Percentiles rank a stretch among this genome's conserved stretches.
Conservation (phyloP, 2,797 vertebrate species). For the Chromis chromis region DNA sequence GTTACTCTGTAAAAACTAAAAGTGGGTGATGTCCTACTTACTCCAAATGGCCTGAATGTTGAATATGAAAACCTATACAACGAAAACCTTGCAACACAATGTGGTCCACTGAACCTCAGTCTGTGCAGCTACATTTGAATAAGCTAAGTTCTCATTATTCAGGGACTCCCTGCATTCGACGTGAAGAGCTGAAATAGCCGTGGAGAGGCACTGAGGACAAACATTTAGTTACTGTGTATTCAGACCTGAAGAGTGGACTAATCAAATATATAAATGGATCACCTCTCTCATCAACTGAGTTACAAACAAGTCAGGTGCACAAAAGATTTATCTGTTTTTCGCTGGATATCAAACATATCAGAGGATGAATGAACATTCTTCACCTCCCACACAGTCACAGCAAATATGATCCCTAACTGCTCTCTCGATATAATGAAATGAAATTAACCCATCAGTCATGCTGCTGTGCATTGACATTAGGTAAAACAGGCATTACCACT, state of each 20-base stretch:
- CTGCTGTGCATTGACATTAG: slow-evolving; percentile 20
- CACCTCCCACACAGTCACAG: slow-evolving; percentile 30
- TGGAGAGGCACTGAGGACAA: slow-evolving; percentile 3
- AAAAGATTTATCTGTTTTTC: not conserved
- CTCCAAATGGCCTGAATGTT: too few relatives aligned
- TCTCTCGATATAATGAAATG: slow-evolving; percentile 41
- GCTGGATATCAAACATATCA: slow-evolving; percentile 21
- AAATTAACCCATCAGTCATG: slow-evolving; percentile 65
- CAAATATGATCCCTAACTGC: slow-evolving; percentile 33
- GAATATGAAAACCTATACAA: not conserved
- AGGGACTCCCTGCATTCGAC: not conserved
- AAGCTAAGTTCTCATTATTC: not conserved
- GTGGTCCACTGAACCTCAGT: not conserved
- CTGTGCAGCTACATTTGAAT: slow-evolving; percentile 6
- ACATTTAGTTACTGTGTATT: slow-evolving; percentile 27
- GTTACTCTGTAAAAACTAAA: too few relatives aligned
- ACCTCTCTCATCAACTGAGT: slow-evolving; percentile 13
- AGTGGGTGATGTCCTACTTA: too few relatives aligned
- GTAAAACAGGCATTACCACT: slow-evolving; percentile 41
- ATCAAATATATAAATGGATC: slow-evolving; percentile 15
- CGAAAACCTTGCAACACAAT: not conserved
- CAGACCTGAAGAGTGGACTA: slow-evolving; percentile 8
- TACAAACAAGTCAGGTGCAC: slow-evolving; percentile 10
- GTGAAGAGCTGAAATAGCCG: slow-evolving; percentile 9
- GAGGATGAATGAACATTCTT: slow-evolving; percentile 16